Conservation (phyloP, 2,797 vertebrate species). For the Labroides dimidiatus region DNA sequence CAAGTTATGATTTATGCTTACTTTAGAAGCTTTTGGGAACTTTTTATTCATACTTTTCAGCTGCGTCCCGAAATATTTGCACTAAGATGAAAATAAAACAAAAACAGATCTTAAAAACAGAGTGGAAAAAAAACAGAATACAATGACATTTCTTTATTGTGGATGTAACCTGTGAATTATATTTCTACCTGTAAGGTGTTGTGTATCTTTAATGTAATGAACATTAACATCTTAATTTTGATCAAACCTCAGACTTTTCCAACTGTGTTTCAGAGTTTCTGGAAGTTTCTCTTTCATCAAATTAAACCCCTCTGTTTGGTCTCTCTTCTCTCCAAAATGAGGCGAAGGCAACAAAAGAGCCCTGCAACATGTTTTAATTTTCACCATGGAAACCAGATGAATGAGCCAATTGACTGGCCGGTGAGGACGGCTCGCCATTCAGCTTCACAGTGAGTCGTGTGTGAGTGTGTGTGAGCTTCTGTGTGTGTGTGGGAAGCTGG, state of each 20-base stretch:
- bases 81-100: no score
- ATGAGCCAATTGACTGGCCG: slow-evolving; percentile 96
- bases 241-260: neutral
- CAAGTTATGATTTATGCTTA: no score
- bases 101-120: no score
- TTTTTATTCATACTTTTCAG: no score
- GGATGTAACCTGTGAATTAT: neutral
- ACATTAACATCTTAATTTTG: no score
- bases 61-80: no score
- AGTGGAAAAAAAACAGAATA: no score
- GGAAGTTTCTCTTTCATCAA: slow-evolving; percentile 47
- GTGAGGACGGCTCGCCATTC: slow-evolving; percentile 91
- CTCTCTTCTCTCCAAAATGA: slow-evolving; percentile 85
- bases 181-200: no score
- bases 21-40: no score
- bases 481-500: slow-evolving; percentile 30
- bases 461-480: slow-evolving; percentile 27
- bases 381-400: slow-evolving; percentile 96
- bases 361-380: slow-evolving; percentile 97
- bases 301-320: slow-evolving; percentile 42
- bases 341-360: slow-evolving; percentile 90
- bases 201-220: no score
- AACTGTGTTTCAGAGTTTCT: slow-evolving; percentile 27
- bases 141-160: neutral
- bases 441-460: slow-evolving; percentile 69